Evolutionary conservation across 2,888 invertebrate genomes (phyloP), one percentile per base, ranked within the genome.

Genomic region (Drosophila crucigera): DNA sequence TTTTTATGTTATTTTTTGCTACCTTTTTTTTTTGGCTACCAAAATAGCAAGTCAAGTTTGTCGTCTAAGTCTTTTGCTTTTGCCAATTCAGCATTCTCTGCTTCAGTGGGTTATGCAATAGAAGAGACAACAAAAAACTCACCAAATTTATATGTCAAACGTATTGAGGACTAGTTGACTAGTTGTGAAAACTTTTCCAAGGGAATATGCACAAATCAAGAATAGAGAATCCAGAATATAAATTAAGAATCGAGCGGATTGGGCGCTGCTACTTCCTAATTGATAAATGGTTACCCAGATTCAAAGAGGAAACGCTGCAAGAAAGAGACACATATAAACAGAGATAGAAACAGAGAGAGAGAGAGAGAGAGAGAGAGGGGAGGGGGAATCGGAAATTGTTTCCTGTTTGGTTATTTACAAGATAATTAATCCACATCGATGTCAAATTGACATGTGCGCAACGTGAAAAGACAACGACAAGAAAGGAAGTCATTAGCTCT

Each of bases 371-470:
- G 31, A 41, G 35, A 58, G 22, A 25, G 22, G 16, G 16, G 35
- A 30, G 22, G 11, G 39, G 31, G 14, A 28, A 54, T 55, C 35
- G 64, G 53, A 66, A 76, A 59, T 63, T 43, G 55, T 78, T 86
- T 89, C 84, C 86, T 78, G 75, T 69, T 69, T 76, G 78, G 60
- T 49, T 66, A 73, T 77, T 82, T 75, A 84, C 77, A 65, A 64
- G 78, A 80, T 73, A 84, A 84, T 84, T 89, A 89, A 84, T 87
- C 86, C 72, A 67, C 80, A 78, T 89, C 82, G 89, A 89, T 82
- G 87, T 68, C 84, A 76, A 77, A 82, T 82, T 69, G 89, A 87
- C 84, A 89, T 87, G 80, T 78, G 79, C 82, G 61, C 55, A 31
- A 41, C 60, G 65, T 53, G 65, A 58, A 75, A 41, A 53, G 54